Percentiles rank a stretch among this genome's conserved stretches.
Conservation (phyloP, 2,113 vertebrate genomes). For the Nothocercus nigrocapillus region DNA sequence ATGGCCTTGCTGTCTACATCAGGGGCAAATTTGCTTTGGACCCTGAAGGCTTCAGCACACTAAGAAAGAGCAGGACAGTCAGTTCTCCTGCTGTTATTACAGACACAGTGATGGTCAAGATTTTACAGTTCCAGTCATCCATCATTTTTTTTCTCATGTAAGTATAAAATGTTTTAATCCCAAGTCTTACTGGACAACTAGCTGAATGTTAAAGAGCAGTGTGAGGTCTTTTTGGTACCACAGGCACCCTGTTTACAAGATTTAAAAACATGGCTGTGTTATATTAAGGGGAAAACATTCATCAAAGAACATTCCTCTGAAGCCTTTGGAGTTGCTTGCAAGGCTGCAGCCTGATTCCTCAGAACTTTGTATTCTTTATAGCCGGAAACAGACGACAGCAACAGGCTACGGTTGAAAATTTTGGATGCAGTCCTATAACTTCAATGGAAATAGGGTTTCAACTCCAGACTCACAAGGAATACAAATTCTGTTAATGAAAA, state of each 20-base stretch:
- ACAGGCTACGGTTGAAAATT: not conserved
- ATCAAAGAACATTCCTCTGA: not conserved
- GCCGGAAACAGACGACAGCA: not conserved
- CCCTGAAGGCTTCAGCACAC: not conserved
- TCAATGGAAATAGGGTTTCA: not conserved
- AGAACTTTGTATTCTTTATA: not conserved
- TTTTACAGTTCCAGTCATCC: not conserved
- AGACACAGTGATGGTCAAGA: not conserved
- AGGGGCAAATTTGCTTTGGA: not conserved
- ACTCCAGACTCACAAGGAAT: not conserved
- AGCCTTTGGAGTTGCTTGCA: not conserved
- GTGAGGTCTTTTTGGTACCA: not conserved
- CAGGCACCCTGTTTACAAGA: not conserved
- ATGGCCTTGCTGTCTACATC: rapidly evolving
- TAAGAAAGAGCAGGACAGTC: not conserved
- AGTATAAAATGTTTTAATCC: not conserved
- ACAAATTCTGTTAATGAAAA: not conserved
- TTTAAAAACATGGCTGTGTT: not conserved
- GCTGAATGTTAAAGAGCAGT: not conserved
- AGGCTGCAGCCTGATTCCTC: not conserved
- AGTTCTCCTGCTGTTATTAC: not conserved
- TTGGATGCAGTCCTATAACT: not conserved
- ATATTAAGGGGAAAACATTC: not conserved
- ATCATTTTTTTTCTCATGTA: not conserved
- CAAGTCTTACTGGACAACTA: rapidly evolving